Percentiles rank a stretch among this genome's conserved stretches.
These are phyloP conservation scores for Tenualosa ilisha DNA, from an alignment of 2,797 vertebrate species.

Conservation along the genomic window DNA sequence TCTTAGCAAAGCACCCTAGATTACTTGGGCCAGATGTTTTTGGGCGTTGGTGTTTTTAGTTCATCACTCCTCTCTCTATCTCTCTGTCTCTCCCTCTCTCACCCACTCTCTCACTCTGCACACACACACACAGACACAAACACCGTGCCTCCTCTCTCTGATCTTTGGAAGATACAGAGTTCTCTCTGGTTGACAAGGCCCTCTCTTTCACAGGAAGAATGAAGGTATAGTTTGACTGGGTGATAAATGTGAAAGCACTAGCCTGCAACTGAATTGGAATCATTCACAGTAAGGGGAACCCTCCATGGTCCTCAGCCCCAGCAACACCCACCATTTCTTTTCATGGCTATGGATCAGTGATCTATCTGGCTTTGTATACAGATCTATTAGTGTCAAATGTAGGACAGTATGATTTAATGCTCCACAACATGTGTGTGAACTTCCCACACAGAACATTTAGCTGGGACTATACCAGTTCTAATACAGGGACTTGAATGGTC, in stretches of 20 bases:
- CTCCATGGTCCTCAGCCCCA: background rate
- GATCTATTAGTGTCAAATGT: background rate
- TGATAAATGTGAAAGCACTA: constrained; percentile 25
- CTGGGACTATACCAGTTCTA: no score
- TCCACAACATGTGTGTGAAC: background rate
- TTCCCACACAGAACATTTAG: no score
- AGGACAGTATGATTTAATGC: constrained; percentile 2
- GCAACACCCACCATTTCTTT: background rate
- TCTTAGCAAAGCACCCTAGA: constrained; percentile 47
- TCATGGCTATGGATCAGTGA: background rate
- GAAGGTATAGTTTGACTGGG: constrained; percentile 25
- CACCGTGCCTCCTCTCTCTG: constrained; percentile 27
- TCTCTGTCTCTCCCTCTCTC: background rate
- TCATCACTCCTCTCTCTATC: constrained; percentile 14
- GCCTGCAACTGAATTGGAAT: background rate
- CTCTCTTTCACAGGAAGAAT: constrained; percentile 30
- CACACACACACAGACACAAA: background rate
- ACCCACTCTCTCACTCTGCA: no score
- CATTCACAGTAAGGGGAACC: background rate
- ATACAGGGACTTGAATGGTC: no score
- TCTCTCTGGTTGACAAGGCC: constrained; percentile 24
- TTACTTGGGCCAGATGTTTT: constrained; percentile 55
- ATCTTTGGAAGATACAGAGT: constrained; percentile 35
- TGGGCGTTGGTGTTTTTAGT: constrained; percentile 39
- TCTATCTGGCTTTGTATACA: background rate